Conservation (phyloP, 2,113 vertebrate genomes). For the Mus spicilegus region DNA sequence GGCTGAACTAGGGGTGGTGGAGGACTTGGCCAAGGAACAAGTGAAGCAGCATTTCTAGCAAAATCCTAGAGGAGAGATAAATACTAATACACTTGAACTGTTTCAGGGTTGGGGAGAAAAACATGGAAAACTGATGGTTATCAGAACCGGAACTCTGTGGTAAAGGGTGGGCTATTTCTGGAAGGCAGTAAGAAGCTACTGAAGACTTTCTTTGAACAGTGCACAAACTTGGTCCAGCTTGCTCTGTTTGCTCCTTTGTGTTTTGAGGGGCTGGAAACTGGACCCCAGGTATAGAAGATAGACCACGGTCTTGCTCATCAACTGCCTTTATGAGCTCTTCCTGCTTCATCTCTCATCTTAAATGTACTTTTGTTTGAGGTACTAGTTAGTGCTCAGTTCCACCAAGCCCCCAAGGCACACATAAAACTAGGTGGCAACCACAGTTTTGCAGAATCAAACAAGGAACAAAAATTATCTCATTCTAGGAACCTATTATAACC, state of each 20-base stretch:
- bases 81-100: background rate
- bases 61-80: background rate
- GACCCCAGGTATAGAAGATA: background rate
- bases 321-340: background rate
- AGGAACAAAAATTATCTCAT: conserved; percentile 7
- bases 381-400: conserved; percentile 31
- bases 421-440: conserved; percentile 3
- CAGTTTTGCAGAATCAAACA: conserved; percentile 9
- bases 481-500: conserved; percentile 42
- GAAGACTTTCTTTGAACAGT: background rate
- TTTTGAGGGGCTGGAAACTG: background rate
- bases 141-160: background rate
- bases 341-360: background rate
- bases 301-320: background rate
- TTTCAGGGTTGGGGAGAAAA: background rate
- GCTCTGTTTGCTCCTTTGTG: background rate
- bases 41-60: background rate
- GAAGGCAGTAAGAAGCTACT: background rate
- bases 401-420: background rate
- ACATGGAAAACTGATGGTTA: too few species aligned
- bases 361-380: conserved; percentile 42
- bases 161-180: background rate
- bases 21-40: background rate
- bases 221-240: background rate
- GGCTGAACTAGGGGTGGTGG: background rate